Conservation (phyloP, 2,113 vertebrate genomes). For the Cervus canadensis region DNA sequence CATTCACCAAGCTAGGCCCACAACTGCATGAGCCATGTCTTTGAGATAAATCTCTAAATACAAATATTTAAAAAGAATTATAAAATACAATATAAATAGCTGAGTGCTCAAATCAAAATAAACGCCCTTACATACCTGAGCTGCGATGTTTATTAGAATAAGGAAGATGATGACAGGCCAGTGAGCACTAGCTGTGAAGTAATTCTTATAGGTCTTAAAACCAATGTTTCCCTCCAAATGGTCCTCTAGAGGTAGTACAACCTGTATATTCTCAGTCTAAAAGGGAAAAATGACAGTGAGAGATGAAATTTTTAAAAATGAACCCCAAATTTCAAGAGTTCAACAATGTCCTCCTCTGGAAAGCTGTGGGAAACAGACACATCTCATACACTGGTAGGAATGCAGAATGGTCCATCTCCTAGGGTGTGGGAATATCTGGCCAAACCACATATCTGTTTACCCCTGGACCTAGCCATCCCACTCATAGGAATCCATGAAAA, state of each 20-base stretch:
- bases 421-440: too few relatives aligned
- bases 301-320: background rate
- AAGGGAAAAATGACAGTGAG: background rate
- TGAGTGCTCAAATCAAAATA: background rate
- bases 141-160: slow-evolving; percentile 82
- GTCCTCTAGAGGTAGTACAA: slow-evolving; percentile 83
- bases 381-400: fast-evolving
- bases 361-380: background rate
- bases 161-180: slow-evolving; percentile 80
- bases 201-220: slow-evolving; percentile 86
- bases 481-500: background rate
- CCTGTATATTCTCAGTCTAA: slow-evolving; percentile 83
- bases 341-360: fast-evolving
- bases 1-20: background rate
- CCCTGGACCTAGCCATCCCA: background rate
- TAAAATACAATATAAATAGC: background rate
- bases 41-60: background rate
- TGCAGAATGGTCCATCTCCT: background rate
- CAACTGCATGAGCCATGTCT: background rate
- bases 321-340: background rate
- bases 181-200: slow-evolving; percentile 87
- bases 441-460: fast-evolving
- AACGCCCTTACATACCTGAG: slow-evolving; percentile 82
- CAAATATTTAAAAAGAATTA: background rate
- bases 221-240: slow-evolving; percentile 87